Evolutionary conservation across 2,797 vertebrate species (phyloP).

Genomic region (Acridotheres tristis): DNA sequence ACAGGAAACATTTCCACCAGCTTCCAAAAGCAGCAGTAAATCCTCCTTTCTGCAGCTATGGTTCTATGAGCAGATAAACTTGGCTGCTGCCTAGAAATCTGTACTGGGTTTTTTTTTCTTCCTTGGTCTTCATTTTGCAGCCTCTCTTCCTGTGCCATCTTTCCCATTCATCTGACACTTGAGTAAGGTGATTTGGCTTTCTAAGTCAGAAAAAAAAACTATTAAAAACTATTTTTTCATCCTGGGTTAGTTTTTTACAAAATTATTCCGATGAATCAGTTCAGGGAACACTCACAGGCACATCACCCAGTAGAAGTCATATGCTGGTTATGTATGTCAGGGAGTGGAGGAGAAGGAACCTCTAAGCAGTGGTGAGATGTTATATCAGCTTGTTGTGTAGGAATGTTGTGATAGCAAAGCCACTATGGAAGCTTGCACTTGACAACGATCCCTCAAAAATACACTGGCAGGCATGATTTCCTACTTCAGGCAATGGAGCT

Average conservation of each 20-base stretch:
- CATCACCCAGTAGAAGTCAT: neutral
- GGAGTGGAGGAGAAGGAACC: neutral
- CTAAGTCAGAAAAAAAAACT: neutral
- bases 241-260: neutral
- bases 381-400: neutral
- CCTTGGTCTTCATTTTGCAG: neutral
- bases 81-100: neutral
- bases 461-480: neutral
- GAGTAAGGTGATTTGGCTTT: neutral
- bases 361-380: neutral
- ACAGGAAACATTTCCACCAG: neutral
- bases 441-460: neutral
- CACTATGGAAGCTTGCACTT: neutral
- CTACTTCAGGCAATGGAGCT: neutral
- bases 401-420: neutral
- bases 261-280: neutral
- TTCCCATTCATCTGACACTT: neutral
- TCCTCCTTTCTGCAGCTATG: neutral
- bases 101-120: neutral
- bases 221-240: neutral
- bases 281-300: neutral
- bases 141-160: neutral
- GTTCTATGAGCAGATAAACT: neutral
- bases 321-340: neutral
- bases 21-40: neutral